These are phyloP conservation scores for Rhopilema esculentum DNA, from an alignment of 30 jellyfish, hydroid and myxozoan species.

Conservation along the genomic window DNA sequence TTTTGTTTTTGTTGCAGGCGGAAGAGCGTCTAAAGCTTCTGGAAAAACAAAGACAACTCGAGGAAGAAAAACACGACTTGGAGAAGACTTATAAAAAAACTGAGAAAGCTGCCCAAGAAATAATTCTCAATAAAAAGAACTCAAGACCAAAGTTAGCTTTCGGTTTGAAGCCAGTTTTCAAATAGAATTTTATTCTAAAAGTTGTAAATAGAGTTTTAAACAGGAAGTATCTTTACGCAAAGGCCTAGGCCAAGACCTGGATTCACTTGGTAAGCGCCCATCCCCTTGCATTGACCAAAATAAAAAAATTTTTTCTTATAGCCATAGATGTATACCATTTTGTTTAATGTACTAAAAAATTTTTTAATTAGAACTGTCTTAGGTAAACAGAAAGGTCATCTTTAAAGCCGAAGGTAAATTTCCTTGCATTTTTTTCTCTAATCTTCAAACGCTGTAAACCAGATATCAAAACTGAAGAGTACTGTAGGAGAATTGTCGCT, in stretches of 20 bases:
- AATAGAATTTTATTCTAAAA: conserved; percentile 4
- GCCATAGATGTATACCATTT: no score
- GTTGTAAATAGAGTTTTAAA: neutral
- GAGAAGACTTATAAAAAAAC: conserved; percentile 80
- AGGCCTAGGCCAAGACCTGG: neutral
- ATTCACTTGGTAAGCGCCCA: no score
- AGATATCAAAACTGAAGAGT: no score
- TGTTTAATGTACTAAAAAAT: no score
- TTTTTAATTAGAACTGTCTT: no score
- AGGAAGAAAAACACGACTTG: conserved; percentile 85
- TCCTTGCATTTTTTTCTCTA: no score
- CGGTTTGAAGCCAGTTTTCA: conserved; percentile 80
- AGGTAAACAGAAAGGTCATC: no score
- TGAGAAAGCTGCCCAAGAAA: conserved; percentile 93
- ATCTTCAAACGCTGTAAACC: no score
- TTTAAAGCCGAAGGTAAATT: no score
- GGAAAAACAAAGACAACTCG: conserved; percentile 89
- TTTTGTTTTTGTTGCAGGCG: conserved; percentile 67
- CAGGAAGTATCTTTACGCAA: neutral
- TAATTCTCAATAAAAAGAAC: conserved; percentile 91
- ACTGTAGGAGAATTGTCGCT: no score
- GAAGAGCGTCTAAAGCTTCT: conserved; percentile 90
- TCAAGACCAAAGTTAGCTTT: conserved; percentile 92
- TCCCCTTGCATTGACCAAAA: no score
- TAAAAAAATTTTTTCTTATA: no score